Base-by-base conservation (phyloP, 64 coral and sea anemone genomes). In the Stichodactyla mertensii region DNA sequence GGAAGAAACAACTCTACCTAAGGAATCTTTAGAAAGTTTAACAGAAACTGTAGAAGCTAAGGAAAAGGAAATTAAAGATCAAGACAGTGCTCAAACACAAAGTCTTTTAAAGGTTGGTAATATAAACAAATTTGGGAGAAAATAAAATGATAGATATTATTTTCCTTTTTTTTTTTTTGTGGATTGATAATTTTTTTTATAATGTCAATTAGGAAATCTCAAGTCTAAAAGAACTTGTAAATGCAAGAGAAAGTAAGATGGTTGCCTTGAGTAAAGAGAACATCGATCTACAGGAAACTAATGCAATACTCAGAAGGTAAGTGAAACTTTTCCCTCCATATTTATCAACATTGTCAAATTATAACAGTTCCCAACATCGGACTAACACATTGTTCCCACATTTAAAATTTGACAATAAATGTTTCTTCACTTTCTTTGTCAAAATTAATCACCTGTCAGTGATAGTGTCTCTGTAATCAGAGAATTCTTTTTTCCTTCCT, bases 181-280 rank as follows among this genome's bases (percentile, higher is more conserved):
- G 4, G 1, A 58, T 11, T 58, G 14, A 11, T 58, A 4, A 11
- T 45, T 45, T 45, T 45, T 58, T 11, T 27, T 22, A 71, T 19
- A 0, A 16, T 54, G 18, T 45, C 10, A 16, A 89, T 5, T 62
- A 96, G 94, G 94, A 96, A 90, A 51, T 96, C 18, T 71, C 57
- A 31, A 88, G 55, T 16, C 81, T 90, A 64, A 89, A 87, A 60
- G 88, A 87, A 55, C 79, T 96, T 28, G 85, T 96, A 28, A 82
- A 96, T 86, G 94, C 91, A 16, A 91, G 94, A 71, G 91, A 96
- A 78, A 93, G 70, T 67, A 96, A 96, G 67, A 64, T 96, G n/a
- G 59, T 96, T 55, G 57, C 57, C 83, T 20, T 96, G 54, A 96
- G 94, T 81, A 96, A 96, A 84, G 91, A 93, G 64, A 96, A 93